Conservation (phyloP, 2,113 vertebrate species). For the Laticauda colubrina region DNA sequence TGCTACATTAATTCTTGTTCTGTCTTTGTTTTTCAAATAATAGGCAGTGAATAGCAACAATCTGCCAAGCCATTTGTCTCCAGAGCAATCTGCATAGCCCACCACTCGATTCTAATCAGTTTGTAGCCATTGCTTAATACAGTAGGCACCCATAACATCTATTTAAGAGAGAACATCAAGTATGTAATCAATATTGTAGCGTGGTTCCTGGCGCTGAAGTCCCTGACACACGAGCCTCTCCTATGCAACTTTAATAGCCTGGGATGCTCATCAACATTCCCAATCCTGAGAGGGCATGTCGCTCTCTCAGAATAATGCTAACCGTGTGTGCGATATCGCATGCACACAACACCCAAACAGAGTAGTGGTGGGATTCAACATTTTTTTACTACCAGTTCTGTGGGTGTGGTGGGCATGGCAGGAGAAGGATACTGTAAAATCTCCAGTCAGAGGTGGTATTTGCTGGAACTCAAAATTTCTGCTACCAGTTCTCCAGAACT, state of each 20-base stretch:
- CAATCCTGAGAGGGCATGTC: background rate
- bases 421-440: no score
- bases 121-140: constrained; percentile 30
- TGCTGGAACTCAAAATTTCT: no score
- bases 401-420: no score
- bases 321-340: background rate
- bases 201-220: background rate
- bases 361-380: background rate
- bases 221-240: background rate
- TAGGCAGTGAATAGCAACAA: constrained; percentile 44
- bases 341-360: background rate
- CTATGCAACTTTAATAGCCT: background rate
- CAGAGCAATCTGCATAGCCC: constrained; percentile 24
- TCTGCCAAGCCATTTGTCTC: constrained; percentile 28
- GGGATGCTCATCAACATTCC: background rate
- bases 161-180: constrained; percentile 7
- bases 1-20: background rate
- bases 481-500: no score
- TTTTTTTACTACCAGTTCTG: no score
- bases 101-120: constrained; percentile 47
- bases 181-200: background rate
- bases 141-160: constrained; percentile 24
- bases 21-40: constrained; percentile 35
- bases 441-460: no score
- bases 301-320: background rate